A percentile compares a stretch with the other conserved stretches of the same genome.
Conservation (phyloP, 2,113 vertebrate genomes). For the Lethenteron camtschaticum region DNA sequence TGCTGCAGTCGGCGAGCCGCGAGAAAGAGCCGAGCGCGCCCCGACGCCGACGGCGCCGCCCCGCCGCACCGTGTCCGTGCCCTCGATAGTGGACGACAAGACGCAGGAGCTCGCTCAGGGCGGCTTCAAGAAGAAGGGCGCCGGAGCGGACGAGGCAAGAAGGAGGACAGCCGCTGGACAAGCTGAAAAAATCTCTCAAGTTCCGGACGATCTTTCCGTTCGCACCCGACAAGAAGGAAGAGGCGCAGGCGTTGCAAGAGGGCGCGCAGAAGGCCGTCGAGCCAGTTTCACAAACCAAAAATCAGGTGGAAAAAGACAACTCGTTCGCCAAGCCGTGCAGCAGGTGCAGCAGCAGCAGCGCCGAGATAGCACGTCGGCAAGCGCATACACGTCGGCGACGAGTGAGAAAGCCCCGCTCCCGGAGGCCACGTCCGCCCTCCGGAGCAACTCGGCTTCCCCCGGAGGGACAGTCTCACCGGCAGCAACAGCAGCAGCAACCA, state of each 20-base stretch:
- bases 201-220: background rate
- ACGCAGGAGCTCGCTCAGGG: background rate
- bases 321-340: background rate
- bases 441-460: too few species aligned
- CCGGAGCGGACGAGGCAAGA: background rate
- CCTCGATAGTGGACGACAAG: background rate
- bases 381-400: background rate
- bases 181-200: background rate
- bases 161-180: conserved; percentile 5
- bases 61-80: background rate
- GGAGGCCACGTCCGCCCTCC: too few species aligned
- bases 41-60: background rate
- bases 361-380: background rate
- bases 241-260: background rate
- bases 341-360: background rate
- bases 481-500: background rate
- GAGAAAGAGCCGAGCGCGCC: background rate
- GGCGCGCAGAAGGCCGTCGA: background rate
- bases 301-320: background rate
- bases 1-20: background rate
- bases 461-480: background rate
- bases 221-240: background rate
- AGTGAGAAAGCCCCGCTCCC: too few species aligned
- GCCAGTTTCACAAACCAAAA: background rate
- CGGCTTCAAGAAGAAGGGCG: conserved; percentile 1